Conservation (phyloP, 2,113 vertebrate species). For the Microtus ochrogaster region DNA sequence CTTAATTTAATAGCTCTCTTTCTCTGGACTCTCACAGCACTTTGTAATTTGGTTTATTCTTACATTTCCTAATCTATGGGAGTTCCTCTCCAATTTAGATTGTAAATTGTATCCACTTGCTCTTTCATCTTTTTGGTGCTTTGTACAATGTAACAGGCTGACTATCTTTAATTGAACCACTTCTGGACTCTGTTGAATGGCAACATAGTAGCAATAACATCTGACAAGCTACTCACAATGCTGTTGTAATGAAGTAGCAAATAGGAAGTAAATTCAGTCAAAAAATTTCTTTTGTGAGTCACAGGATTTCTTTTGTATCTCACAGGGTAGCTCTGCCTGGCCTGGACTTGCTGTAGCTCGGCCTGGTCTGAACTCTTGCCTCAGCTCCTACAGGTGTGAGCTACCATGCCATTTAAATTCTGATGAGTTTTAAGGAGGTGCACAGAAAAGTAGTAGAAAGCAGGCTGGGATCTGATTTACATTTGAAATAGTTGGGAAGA, state of each 20-base stretch:
- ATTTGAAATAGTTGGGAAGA: slow-evolving; percentile 49
- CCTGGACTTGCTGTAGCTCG: not conserved
- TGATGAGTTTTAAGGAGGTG: not conserved
- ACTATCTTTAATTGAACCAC: slow-evolving; percentile 32
- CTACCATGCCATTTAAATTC: not conserved
- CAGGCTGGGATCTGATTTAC: slow-evolving; percentile 18
- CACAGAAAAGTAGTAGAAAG: not conserved
- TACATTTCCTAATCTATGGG: not conserved
- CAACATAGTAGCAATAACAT: slow-evolving; percentile 26
- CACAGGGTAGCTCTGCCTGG: not conserved
- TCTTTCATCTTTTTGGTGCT: not conserved
- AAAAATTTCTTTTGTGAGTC: not conserved
- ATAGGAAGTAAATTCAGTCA: slow-evolving; percentile 24
- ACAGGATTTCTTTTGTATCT: not conserved
- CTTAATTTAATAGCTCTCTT: not conserved
- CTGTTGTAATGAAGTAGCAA: slow-evolving; percentile 21
- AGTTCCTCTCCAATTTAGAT: slow-evolving; percentile 16
- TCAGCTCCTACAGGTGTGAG: not conserved
- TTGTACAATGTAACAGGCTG: slow-evolving; percentile 47
- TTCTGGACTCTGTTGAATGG: slow-evolving; percentile 37
- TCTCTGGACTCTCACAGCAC: not conserved
- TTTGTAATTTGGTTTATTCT: slow-evolving; percentile 13
- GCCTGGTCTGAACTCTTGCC: not conserved
- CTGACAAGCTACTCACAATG: not conserved
- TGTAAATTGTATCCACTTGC: slow-evolving; percentile 12